Base-by-base conservation (phyloP, 2,113 vertebrate species). In the Xenopus borealis region DNA sequence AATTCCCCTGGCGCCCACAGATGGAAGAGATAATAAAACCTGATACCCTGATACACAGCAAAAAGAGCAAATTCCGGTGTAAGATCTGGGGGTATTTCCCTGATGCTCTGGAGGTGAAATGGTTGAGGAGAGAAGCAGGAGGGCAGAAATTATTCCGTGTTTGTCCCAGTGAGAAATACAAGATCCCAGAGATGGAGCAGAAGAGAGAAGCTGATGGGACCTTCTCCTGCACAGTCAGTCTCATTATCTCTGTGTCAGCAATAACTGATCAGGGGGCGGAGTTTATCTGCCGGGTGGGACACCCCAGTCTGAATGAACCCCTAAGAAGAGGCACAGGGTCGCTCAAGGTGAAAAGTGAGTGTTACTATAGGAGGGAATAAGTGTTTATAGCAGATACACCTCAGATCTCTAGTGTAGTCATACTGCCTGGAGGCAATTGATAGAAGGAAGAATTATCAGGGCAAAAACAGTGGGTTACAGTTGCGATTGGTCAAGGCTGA, bases 261-360 rank as follows among this genome's bases (percentile, higher is more conserved):
- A 20, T 8, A 19, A 57, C 46, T 30, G 59, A 78, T 5, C 40
- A 47, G 0, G 57, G 58, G 30, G 19, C 58, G 16, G 71, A 78
- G 10, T 69, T 69, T 17, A 63, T 72, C 58, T 78, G 77, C 23
- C 77, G 12, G 71, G 71, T 78, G 65, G 50, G 18, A 58, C 77
- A 72, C 50, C 65, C 66, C 70, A 64, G 64, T 71, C 18, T 72
- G 19, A 9, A 2, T 30, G 23, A 30, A 14, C 71, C 30, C 7
- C 20, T 72, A 47, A 71, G 72, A 71, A 57, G 30, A 40, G 45
- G 19, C 6, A 72, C 70, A 0, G 70, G 77, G 13, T 20, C 23
- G 2, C 46, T 72, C 30, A 27, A 3, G 8, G 71, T 78, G 8
- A 69, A 0, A 45, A 71, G 77, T 78, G 17, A 47, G 75, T 61